Percentiles rank a stretch among this genome's conserved stretches.
These are phyloP conservation scores for Bugulina stolonifera DNA, from an alignment of 2,888 invertebrate species.

Conservation along the genomic window DNA sequence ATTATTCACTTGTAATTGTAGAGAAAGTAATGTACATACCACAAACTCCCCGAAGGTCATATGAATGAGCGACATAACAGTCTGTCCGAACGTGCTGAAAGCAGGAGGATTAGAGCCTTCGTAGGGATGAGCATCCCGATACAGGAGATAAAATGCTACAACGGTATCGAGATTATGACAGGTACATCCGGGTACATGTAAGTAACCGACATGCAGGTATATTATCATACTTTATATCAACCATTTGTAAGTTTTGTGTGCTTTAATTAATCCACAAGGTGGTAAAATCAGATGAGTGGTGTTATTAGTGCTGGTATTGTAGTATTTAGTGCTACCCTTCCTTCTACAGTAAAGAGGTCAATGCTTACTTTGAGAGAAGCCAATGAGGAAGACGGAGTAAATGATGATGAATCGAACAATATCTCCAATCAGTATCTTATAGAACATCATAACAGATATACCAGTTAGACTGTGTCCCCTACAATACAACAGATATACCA, in stretches of 20 bases:
- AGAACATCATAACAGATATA: conserved; percentile 98
- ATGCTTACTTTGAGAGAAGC: conserved; percentile 85
- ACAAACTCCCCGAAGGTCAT: conserved; percentile 96
- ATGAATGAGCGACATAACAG: conserved; percentile 96
- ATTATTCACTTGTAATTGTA: neutral
- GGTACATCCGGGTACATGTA: too few relatives aligned
- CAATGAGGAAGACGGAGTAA: conserved; percentile 85
- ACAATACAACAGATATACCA: conserved; percentile 33
- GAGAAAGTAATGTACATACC: conserved; percentile 56
- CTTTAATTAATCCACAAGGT: too few relatives aligned
- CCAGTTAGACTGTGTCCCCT: conserved; percentile 91
- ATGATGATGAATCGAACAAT: conserved; percentile 98
- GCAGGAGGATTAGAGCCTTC: conserved; percentile 67
- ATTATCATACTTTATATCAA: too few relatives aligned
- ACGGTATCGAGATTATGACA: too few relatives aligned
- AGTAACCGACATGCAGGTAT: too few relatives aligned
- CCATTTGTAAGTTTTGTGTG: too few relatives aligned
- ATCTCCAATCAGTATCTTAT: conserved; percentile 97
- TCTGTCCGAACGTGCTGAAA: conserved; percentile 77
- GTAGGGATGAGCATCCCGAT: conserved; percentile 60
- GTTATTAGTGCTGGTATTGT: too few relatives aligned
- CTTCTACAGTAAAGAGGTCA: too few relatives aligned
- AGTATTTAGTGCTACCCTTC: too few relatives aligned
- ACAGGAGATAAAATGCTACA: conserved; percentile 68
- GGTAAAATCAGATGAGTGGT: too few relatives aligned